Evolutionary conservation across 2,888 invertebrate genomes (phyloP).

Genomic region (Xylota segnis): DNA sequence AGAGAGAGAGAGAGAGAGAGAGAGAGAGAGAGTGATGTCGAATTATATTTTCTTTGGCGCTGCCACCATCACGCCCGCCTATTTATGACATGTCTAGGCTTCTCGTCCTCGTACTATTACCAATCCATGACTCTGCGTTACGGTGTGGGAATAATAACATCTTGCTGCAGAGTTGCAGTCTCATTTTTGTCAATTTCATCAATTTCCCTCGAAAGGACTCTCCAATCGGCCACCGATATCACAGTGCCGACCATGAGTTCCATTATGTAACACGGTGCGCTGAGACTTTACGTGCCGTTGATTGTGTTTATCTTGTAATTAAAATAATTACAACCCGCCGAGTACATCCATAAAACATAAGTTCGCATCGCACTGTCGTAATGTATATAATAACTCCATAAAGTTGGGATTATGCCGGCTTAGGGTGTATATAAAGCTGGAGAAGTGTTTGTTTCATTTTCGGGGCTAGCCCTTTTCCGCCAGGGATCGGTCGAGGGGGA

Average conservation of each 20-base stretch:
- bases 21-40: conserved; percentile 37
- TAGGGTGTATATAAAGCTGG: conserved; percentile 52
- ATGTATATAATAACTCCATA: conserved; percentile 69
- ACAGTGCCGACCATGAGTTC: conserved; percentile 7
- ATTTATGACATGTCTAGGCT: conserved; percentile 67
- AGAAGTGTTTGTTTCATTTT: conserved; percentile 66
- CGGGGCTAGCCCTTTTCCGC: conserved; percentile 60
- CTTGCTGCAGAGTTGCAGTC: conserved; percentile 61
- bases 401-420: conserved; percentile 73
- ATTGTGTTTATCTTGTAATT: conserved; percentile 59
- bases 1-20: too few species aligned
- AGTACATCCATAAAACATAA: conserved; percentile 60
- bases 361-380: conserved; percentile 45
- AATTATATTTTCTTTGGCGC: conserved; percentile 35
- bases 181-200: conserved; percentile 62
- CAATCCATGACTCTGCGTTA: conserved; percentile 62
- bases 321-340: conserved; percentile 57
- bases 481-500: conserved; percentile 1
- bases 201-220: conserved; percentile 41
- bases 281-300: conserved; percentile 25
- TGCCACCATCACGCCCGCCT: conserved; percentile 11
- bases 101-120: conserved; percentile 54
- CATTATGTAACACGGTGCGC: not conserved
- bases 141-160: conserved; percentile 55
- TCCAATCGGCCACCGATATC: not conserved